These are phyloP conservation scores for Drosophila pandora DNA, from an alignment of 1,140 invertebrate species.

Conservation along the genomic window DNA sequence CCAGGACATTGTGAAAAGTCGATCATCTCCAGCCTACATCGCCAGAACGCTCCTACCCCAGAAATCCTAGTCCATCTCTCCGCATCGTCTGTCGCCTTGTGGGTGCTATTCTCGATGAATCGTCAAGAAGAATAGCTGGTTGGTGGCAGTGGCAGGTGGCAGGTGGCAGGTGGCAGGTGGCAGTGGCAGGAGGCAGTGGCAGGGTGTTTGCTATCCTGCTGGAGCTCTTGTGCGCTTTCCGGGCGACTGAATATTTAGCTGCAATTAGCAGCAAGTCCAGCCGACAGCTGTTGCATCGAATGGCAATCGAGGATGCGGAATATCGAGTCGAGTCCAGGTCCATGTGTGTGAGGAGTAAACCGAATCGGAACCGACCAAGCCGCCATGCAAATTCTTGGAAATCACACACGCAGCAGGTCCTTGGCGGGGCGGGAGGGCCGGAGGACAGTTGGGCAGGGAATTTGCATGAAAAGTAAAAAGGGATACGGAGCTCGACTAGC, in stretches of 20 bases:
- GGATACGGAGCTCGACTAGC: too few species aligned
- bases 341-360: slow-evolving; percentile 22
- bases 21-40: too few species aligned
- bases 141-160: slow-evolving; percentile 1
- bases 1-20: too few species aligned
- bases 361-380: slow-evolving; percentile 25
- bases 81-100: too few species aligned
- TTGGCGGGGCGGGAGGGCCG: background rate
- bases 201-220: background rate
- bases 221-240: slow-evolving; percentile 9
- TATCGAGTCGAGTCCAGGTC: slow-evolving; percentile 15
- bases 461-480: slow-evolving; percentile 31
- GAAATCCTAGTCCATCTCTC: too few species aligned
- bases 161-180: slow-evolving; percentile 1
- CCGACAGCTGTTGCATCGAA: slow-evolving; percentile 33
- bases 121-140: background rate
- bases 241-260: slow-evolving; percentile 40
- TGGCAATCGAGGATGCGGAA: slow-evolving; percentile 24
- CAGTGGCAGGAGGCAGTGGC: slow-evolving; percentile 4
- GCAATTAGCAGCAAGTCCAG: slow-evolving; percentile 28
- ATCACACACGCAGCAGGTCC: slow-evolving; percentile 12
- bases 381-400: slow-evolving; percentile 41
- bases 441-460: slow-evolving; percentile 30
- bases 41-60: too few species aligned
- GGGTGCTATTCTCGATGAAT: too few species aligned